Conservation (phyloP, 2,797 vertebrate genomes). For the Tachyglossus aculeatus region DNA sequence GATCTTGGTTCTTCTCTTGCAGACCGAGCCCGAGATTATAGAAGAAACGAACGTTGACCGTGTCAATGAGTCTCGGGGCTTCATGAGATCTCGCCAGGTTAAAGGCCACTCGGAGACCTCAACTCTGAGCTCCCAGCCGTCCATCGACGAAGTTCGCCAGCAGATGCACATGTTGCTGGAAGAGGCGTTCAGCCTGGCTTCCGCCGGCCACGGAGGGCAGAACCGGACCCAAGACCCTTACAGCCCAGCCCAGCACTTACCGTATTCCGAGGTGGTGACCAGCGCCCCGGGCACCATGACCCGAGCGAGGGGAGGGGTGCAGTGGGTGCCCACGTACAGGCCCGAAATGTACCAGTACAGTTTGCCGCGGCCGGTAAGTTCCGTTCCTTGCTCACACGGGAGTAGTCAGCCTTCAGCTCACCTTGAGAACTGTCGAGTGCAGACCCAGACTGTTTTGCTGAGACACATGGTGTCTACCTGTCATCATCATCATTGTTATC, state of each 20-base stretch:
- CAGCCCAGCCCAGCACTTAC: slow-evolving; percentile 83
- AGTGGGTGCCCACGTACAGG: slow-evolving; percentile 94
- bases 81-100: slow-evolving; percentile 81
- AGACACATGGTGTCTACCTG: too few species aligned
- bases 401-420: too few species aligned
- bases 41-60: slow-evolving; percentile 97
- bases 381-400: fast-evolving
- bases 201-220: slow-evolving; percentile 88
- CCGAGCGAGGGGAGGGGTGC: slow-evolving; percentile 84
- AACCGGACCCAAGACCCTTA: slow-evolving; percentile 84
- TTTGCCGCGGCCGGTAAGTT: slow-evolving; percentile 90
- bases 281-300: slow-evolving; percentile 93
- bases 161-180: slow-evolving; percentile 99
- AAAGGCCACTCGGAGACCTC: slow-evolving; percentile 98
- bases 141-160: slow-evolving; percentile 96
- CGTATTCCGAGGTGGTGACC: slow-evolving; percentile 92
- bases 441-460: too few species aligned
- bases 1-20: slow-evolving; percentile 48
- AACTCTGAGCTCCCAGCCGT: slow-evolving; percentile 98
- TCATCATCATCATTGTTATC: too few species aligned
- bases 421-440: too few species aligned
- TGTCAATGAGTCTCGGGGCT: slow-evolving; percentile 81
- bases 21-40: slow-evolving; percentile 97
- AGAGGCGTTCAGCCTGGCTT: slow-evolving; percentile 97
- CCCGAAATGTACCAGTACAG: slow-evolving; percentile 94